phyloP scores from a whole-genome alignment of 2,797 vertebrate species.

The Tokudaia tokunoshimensis region DNA sequence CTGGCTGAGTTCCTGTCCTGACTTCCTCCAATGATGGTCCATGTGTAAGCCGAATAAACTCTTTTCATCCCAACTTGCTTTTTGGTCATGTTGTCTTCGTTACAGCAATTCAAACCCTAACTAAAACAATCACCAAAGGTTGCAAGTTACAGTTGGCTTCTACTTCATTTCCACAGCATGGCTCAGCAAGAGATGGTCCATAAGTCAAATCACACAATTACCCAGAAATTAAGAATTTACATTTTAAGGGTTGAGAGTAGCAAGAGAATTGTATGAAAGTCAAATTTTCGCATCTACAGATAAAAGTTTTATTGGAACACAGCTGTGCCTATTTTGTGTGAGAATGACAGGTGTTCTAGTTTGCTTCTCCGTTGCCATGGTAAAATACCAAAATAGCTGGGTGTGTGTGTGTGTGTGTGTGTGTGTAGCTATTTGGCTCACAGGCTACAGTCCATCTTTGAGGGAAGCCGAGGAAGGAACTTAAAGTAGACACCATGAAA shows the following conservation, averaged over 20 bases:
- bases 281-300: not conserved
- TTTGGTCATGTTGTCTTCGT: not conserved
- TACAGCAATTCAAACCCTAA: not conserved
- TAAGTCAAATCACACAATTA: not conserved
- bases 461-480: not conserved
- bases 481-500: not conserved
- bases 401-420: no score
- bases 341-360: not conserved
- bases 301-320: not conserved
- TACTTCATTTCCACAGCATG: not conserved
- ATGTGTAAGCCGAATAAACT: not conserved
- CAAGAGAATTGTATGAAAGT: conserved; percentile 19
- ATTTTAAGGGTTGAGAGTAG: not conserved
- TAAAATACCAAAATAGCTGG: not conserved
- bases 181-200: not conserved
- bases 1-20: not conserved
- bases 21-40: not conserved
- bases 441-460: not conserved
- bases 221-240: conserved; percentile 1
- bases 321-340: not conserved
- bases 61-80: not conserved
- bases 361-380: not conserved
- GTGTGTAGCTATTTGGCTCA: not conserved
- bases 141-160: not conserved
- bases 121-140: not conserved